Percentiles rank a stretch among this genome's conserved stretches.
phyloP scores from a whole-genome alignment of 2,113 vertebrate genomes.

The Pelobates fuscus region DNA sequence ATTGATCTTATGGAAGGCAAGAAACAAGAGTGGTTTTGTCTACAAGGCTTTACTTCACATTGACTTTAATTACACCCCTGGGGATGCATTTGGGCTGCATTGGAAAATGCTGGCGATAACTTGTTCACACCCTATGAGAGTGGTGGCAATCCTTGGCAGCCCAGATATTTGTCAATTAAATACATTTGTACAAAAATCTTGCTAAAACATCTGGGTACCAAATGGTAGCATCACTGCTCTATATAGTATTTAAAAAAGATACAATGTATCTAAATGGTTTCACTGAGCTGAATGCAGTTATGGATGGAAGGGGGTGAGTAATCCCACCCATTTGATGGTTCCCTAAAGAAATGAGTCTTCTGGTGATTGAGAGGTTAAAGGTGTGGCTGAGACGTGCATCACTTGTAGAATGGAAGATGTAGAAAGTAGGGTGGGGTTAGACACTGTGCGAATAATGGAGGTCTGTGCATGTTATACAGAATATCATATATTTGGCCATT shows the following conservation, averaged over 20 bases:
- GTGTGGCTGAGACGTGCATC: conserved; percentile 30
- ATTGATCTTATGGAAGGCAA: not conserved
- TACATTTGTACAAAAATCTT: too few relatives aligned
- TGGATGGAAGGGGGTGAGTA: too few relatives aligned
- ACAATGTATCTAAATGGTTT: too few relatives aligned
- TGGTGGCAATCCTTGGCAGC: too few relatives aligned
- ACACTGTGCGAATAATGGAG: not conserved
- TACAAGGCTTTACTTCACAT: not conserved
- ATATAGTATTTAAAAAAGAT: too few relatives aligned
- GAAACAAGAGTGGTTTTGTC: not conserved
- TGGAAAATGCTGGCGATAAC: not conserved
- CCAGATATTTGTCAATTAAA: too few relatives aligned
- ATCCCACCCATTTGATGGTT: too few relatives aligned
- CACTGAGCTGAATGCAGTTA: too few relatives aligned
- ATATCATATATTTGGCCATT: not conserved
- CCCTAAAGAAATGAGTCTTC: not conserved
- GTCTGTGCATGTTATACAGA: not conserved
- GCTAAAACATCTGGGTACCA: too few relatives aligned
- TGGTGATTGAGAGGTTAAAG: conserved; percentile 34
- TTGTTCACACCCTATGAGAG: not conserved
- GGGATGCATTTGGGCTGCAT: not conserved
- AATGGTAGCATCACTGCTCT: too few relatives aligned
- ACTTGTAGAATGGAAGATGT: conserved; percentile 30
- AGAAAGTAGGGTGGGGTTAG: conserved; percentile 29
- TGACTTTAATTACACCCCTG: not conserved